Base-by-base conservation (phyloP, 2,888 invertebrate species). In the Colletes collaris region DNA sequence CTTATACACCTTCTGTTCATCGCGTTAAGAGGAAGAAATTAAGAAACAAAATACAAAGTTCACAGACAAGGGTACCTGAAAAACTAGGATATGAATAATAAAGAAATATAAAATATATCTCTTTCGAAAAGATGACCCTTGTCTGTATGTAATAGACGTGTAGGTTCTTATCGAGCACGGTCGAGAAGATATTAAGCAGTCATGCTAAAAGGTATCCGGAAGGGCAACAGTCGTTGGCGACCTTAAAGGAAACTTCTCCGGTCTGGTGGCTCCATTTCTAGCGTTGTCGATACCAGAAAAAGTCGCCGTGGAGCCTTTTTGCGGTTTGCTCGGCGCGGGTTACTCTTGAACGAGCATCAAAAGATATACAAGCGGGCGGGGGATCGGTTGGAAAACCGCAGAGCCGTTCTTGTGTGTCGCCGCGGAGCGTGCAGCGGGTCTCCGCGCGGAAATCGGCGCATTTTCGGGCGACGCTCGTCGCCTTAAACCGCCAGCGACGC, bases 271-370 rank as follows among this genome's bases (percentile, higher is more conserved):
- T 86, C 85, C 82, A 84, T 86, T 85, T 85, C 82, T 58, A 79
- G 77, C 56, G 64, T 69, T 79, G 82, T 86, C 86, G 82, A 86
- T 86, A 83, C 80, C 77, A 81, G 82, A 76, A 82, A 73, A 81
- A 80, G 65, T 82, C 79, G 73, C 67, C 67, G 76, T 56, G 65
- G 76, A 75, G 53, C 65, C 68, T 80, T 79, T 86, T 82, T 71
- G 81, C 75, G 80, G 73, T 79, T 80, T 66, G 78, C 37, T 58
- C 73, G 65, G 19, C 52, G 65, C 63, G 58, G 74, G 72, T 72
- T 69, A 77, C 62, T 74, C 74, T 69, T 71, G 74, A 77, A 40
- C 72, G 70, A 65, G 35, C 60, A 80, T 80, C 78, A 71, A 84
- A 84, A 75, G 80, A 71, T 71, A 71, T 40, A 65, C 63, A 58